phyloP scores from a whole-genome alignment of 2,797 vertebrate species.

The Sebastes vulpes region DNA sequence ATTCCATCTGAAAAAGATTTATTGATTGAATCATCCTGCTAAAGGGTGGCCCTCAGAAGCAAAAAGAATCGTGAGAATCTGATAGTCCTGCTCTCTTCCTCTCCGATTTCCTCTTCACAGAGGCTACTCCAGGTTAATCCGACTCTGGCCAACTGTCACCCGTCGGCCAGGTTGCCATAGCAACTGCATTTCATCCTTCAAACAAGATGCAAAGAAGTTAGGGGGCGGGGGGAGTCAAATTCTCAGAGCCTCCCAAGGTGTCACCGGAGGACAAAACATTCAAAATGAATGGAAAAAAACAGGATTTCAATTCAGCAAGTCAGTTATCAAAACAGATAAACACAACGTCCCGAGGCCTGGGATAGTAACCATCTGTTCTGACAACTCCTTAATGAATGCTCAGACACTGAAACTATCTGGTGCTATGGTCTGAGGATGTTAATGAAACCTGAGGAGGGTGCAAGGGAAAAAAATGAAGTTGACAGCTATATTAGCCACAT shows the following conservation, averaged over 20 bases:
- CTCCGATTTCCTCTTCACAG: background rate
- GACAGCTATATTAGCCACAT: constrained; percentile 42
- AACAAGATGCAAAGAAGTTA: constrained; percentile 36
- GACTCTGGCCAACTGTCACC: constrained; percentile 34
- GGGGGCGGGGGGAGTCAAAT: background rate
- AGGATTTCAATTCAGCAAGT: constrained; percentile 40
- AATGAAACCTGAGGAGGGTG: constrained; percentile 50
- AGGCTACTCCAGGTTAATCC: constrained; percentile 59
- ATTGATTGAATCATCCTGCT: constrained; percentile 52
- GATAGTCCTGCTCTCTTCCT: background rate
- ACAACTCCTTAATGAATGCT: constrained; percentile 58
- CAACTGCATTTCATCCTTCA: constrained; percentile 58
- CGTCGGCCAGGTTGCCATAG: constrained; percentile 53
- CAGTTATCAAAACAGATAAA: constrained; percentile 57
- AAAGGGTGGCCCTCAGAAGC: constrained; percentile 18
- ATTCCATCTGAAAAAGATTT: constrained; percentile 64
- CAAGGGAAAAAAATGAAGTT: background rate
- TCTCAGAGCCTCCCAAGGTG: constrained; percentile 8
- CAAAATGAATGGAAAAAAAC: background rate
- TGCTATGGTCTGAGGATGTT: constrained; percentile 40
- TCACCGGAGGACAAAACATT: constrained; percentile 17
- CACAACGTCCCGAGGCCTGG: constrained; percentile 9
- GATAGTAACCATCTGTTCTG: constrained; percentile 55
- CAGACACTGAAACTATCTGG: constrained; percentile 17
- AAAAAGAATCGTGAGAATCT: constrained; percentile 22